Percentiles rank a stretch among this genome's conserved stretches.
Conservation (phyloP, 2,888 invertebrate genomes). For the Drosophila setosimentum region DNA sequence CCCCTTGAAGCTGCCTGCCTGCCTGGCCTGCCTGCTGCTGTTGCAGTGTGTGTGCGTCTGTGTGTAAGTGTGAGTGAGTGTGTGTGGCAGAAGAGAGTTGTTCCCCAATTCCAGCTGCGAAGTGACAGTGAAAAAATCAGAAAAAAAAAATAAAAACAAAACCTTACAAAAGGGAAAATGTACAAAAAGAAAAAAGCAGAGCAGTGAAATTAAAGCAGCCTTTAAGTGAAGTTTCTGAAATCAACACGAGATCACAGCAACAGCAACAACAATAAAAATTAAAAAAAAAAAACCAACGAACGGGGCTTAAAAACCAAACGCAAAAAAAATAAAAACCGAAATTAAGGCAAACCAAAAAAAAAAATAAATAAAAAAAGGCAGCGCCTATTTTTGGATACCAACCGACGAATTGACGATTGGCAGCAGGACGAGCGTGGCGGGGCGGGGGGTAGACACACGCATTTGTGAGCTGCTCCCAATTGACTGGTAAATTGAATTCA, state of each 20-base stretch:
- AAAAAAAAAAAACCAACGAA: conserved; percentile 58
- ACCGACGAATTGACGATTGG: conserved; percentile 19
- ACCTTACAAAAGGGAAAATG: conserved; percentile 8
- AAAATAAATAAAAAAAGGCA: conserved; percentile 31
- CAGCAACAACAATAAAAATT: conserved; percentile 43
- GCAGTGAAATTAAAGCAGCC: conserved; percentile 79
- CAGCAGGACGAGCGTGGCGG: conserved; percentile 33
- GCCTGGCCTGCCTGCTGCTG: conserved; percentile 15
- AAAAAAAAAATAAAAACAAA: conserved; percentile 27
- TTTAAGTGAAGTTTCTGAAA: conserved; percentile 76
- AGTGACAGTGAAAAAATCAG: conserved; percentile 65
- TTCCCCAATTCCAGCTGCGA: conserved; percentile 63
- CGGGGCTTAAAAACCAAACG: conserved; percentile 42
- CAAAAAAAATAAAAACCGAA: conserved; percentile 33
- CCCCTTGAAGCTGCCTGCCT: conserved; percentile 29
- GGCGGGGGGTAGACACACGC: conserved; percentile 13
- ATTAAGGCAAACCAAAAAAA: conserved; percentile 31
- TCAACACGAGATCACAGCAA: conserved; percentile 39
- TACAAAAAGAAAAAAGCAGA: conserved; percentile 67
- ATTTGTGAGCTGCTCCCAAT: conserved; percentile 51
- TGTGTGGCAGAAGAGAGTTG: conserved; percentile 36
- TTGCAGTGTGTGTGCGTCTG: conserved; percentile 8
- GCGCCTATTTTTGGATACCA: conserved; percentile 79
- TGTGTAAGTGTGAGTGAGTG: conserved; percentile 1
- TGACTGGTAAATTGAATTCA: conserved; percentile 75